Percentiles rank a stretch among this genome's conserved stretches.
These are phyloP conservation scores for Euwallacea similis DNA, from an alignment of 1,140 invertebrate species.

Conservation along the genomic window DNA sequence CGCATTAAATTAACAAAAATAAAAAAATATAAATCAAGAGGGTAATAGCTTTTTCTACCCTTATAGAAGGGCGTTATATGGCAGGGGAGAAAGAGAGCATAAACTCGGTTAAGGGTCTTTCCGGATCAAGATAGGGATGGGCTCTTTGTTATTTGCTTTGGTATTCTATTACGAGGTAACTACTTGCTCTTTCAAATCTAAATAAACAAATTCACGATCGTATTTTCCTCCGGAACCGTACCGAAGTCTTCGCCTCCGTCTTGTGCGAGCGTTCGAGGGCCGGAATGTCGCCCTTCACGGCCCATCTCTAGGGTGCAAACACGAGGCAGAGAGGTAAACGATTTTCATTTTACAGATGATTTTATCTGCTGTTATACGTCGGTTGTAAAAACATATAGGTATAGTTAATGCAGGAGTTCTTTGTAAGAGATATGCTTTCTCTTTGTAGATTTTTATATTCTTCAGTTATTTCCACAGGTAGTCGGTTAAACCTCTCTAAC, in stretches of 20 bases:
- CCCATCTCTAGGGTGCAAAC: not conserved
- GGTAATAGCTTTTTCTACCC: conserved; percentile 41
- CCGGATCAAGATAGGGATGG: conserved; percentile 36
- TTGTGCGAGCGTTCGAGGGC: no score
- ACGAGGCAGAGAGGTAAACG: conserved; percentile 32
- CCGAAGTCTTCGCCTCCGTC: no score
- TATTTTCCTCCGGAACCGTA: no score
- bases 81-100: conserved; percentile 35
- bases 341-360: conserved; percentile 44
- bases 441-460: not conserved
- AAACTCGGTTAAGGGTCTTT: conserved; percentile 42
- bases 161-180: not conserved
- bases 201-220: no score
- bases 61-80: conserved; percentile 31
- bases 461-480: not conserved
- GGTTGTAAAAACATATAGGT: conserved; percentile 25
- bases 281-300: no score
- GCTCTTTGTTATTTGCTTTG: not conserved
- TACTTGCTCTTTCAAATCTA: no score
- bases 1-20: conserved; percentile 49
- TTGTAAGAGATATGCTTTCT: conserved; percentile 1
- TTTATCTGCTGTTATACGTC: conserved; percentile 36
- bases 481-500: not conserved
- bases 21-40: conserved; percentile 49
- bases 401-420: conserved; percentile 10